phyloP scores from a whole-genome alignment of 2,113 vertebrate genomes.

The Alosa alosa region DNA sequence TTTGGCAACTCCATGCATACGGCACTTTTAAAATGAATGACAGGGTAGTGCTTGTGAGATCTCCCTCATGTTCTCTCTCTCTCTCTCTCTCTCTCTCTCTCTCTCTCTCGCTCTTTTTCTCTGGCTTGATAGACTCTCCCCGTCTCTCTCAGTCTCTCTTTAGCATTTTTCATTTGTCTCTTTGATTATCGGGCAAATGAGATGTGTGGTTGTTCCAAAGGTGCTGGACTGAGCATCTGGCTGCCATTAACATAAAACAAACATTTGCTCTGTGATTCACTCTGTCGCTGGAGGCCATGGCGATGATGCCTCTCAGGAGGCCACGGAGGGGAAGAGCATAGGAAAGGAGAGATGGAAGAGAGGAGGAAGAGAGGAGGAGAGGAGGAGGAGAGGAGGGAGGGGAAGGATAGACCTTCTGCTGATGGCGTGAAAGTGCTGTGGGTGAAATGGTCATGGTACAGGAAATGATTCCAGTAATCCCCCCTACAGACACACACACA shows the following conservation, averaged over 20 bases:
- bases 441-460: constrained; percentile 55
- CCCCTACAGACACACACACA: not conserved
- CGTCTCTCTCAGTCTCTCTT: not conserved
- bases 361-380: not conserved
- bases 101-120: not conserved
- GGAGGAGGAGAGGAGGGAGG: not conserved
- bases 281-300: constrained; percentile 32
- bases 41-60: not conserved
- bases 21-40: not conserved
- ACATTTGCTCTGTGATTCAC: constrained; percentile 50
- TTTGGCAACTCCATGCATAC: not conserved
- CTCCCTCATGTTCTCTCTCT: not conserved
- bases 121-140: not conserved
- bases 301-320: constrained; percentile 35
- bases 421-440: constrained; percentile 39
- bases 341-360: not conserved
- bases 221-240: constrained; percentile 53
- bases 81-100: not conserved
- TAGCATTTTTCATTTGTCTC: constrained; percentile 19
- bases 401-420: not conserved
- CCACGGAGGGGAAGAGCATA: constrained; percentile 22
- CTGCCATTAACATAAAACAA: constrained; percentile 56
- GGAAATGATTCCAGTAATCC: constrained; percentile 18
- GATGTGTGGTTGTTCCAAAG: constrained; percentile 51
- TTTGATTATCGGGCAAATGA: constrained; percentile 41